Evolutionary conservation across 35 echinoderm and acorn worm genomes (phyloP).

Genomic region (Lytechinus variegatus): DNA sequence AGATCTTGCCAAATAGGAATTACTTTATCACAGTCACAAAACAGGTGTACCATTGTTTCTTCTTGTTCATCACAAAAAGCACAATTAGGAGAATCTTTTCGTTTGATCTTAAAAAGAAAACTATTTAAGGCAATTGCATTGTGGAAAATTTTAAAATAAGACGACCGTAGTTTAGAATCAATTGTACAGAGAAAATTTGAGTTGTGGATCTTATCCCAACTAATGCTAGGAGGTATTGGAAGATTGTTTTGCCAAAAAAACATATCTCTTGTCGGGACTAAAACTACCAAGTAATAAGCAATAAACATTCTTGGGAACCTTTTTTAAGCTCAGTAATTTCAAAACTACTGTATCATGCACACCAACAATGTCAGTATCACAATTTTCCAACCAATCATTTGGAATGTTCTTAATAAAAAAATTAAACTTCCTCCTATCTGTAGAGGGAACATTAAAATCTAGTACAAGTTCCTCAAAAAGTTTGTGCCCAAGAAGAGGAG

Average conservation of each 20-base stretch:
- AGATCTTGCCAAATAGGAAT: background rate
- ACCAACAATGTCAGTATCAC: background rate
- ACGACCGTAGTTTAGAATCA: background rate
- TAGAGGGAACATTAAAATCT: no score
- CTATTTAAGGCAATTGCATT: background rate
- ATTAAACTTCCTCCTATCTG: no score
- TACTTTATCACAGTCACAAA: no score
- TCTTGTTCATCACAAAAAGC: background rate
- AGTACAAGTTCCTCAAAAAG: no score
- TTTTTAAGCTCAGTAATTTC: no score
- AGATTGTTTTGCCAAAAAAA: background rate
- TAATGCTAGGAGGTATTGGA: background rate
- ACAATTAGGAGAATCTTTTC: no score
- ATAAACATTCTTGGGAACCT: background rate
- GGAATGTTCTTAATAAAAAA: conserved; percentile 2
- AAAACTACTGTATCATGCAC: background rate
- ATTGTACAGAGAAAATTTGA: background rate
- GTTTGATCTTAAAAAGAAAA: no score
- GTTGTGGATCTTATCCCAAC: background rate
- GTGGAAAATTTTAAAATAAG: no score
- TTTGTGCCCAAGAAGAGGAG: no score
- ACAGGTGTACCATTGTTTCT: no score
- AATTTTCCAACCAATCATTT: background rate
- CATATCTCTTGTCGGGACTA: background rate
- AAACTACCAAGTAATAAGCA: background rate